These are phyloP conservation scores for Copidosoma floridanum DNA, from an alignment of 1,140 invertebrate species.

Conservation along the genomic window DNA sequence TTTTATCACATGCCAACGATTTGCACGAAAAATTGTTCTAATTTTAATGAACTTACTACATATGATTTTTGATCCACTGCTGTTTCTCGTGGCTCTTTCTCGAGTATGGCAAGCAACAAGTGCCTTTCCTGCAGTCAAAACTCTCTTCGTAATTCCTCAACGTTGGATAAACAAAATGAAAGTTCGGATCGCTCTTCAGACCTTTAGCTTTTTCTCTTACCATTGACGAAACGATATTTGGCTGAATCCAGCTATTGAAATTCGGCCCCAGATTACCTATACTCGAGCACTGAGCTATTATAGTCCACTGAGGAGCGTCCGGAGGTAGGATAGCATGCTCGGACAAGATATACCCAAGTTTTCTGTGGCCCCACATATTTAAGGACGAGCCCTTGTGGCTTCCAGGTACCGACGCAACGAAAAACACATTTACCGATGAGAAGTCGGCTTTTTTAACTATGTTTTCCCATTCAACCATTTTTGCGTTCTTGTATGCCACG, in stretches of 20 bases:
- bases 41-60: slow-evolving; percentile 66
- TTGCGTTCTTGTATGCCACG: slow-evolving; percentile 67
- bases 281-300: slow-evolving; percentile 86
- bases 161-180: slow-evolving; percentile 69
- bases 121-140: slow-evolving; percentile 80
- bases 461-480: slow-evolving; percentile 72
- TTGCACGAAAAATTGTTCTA: too few relatives aligned
- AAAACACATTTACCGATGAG: slow-evolving; percentile 77
- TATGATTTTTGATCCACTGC: slow-evolving; percentile 72
- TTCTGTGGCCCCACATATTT: slow-evolving; percentile 71
- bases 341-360: slow-evolving; percentile 65
- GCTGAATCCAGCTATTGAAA: slow-evolving; percentile 68
- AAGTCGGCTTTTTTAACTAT: slow-evolving; percentile 77
- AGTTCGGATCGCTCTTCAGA: slow-evolving; percentile 49
- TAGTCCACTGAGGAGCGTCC: slow-evolving; percentile 61
- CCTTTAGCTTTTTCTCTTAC: slow-evolving; percentile 52
- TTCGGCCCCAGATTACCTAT: slow-evolving; percentile 80
- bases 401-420: slow-evolving; percentile 83
- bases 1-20: background rate
- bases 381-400: slow-evolving; percentile 63
- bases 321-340: slow-evolving; percentile 62
- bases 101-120: slow-evolving; percentile 87
- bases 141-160: slow-evolving; percentile 78
- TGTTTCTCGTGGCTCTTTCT: slow-evolving; percentile 80
- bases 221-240: slow-evolving; percentile 66